Percentiles rank a stretch among this genome's conserved stretches.
These are phyloP conservation scores for Brachyrhaphis roseni DNA, from an alignment of 2,797 vertebrate species.

Conservation along the genomic window DNA sequence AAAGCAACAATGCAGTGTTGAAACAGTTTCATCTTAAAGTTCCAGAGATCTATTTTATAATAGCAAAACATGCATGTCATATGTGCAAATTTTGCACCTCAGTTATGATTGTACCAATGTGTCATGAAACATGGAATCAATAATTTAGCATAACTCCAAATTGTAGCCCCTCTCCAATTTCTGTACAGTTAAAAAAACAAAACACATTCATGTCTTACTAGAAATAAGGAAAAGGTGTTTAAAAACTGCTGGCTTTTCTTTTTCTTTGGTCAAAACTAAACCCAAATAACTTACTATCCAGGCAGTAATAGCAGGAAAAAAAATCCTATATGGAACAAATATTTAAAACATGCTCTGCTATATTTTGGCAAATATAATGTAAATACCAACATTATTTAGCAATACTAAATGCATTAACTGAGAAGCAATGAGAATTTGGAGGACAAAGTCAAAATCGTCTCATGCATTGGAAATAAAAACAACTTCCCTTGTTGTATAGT, in stretches of 20 bases:
- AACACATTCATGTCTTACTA: background rate
- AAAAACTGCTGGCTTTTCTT: slow-evolving; percentile 48
- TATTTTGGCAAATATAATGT: slow-evolving; percentile 55
- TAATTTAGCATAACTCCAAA: background rate
- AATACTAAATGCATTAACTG: slow-evolving; percentile 64
- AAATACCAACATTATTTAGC: slow-evolving; percentile 49
- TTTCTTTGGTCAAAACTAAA: slow-evolving; percentile 54
- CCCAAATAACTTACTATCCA: slow-evolving; percentile 18
- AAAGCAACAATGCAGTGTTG: background rate
- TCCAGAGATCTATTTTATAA: background rate
- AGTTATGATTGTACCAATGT: background rate
- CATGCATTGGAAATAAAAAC: slow-evolving; percentile 66
- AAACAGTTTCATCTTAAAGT: background rate
- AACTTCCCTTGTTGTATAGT: slow-evolving; percentile 45
- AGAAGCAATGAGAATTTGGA: slow-evolving; percentile 39
- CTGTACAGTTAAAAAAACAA: background rate
- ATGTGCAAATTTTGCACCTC: background rate
- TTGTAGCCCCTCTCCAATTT: background rate
- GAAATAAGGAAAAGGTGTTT: slow-evolving; percentile 5
- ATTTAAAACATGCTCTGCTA: slow-evolving; percentile 45
- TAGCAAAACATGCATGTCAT: background rate
- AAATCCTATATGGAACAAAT: slow-evolving; percentile 20
- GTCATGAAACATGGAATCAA: background rate
- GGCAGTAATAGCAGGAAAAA: slow-evolving; percentile 27
- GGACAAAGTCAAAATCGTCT: slow-evolving; percentile 61